Percentiles rank a stretch among this genome's conserved stretches.
phyloP scores from a whole-genome alignment of 2,797 vertebrate species.

The Myotis pilosus region DNA sequence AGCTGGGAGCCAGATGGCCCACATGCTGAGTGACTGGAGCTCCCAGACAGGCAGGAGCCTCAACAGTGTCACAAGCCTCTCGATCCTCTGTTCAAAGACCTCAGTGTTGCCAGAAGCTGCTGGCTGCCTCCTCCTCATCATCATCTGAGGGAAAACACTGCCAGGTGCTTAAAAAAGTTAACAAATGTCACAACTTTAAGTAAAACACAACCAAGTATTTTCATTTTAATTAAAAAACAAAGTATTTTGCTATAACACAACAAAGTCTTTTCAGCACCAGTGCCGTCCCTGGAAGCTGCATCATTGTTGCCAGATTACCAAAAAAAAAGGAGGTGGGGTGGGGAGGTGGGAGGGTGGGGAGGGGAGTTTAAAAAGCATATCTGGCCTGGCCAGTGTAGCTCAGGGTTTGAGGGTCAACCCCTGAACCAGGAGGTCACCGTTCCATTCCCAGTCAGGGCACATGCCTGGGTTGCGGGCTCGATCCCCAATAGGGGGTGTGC shows the following conservation, averaged over 20 bases:
- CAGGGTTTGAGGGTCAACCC: too few species aligned
- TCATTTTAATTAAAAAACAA: not conserved
- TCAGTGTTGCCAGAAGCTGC: conserved; percentile 91
- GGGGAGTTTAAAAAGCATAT: too few species aligned
- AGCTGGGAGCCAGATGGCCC: not conserved
- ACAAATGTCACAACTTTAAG: not conserved
- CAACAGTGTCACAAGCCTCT: conserved; percentile 89
- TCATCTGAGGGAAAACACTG: conserved; percentile 90
- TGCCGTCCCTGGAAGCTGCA: too few species aligned
- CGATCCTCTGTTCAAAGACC: conserved; percentile 83
- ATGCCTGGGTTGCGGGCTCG: too few species aligned
- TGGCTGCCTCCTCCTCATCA: conserved; percentile 88
- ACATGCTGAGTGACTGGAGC: fast-evolving
- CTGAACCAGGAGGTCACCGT: too few species aligned
- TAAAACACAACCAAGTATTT: not conserved
- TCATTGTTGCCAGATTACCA: too few species aligned
- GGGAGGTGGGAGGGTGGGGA: too few species aligned
- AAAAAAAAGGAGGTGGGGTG: too few species aligned
- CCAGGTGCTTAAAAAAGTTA: conserved; percentile 76
- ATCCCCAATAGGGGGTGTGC: too few species aligned
- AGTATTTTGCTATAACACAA: not conserved
- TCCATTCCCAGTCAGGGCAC: too few species aligned
- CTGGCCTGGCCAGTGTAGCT: too few species aligned
- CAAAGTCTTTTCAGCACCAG: too few species aligned
- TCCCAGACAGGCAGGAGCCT: fast-evolving